Conservation (phyloP, 2,113 vertebrate species). For the Hippopotamus amphibius region DNA sequence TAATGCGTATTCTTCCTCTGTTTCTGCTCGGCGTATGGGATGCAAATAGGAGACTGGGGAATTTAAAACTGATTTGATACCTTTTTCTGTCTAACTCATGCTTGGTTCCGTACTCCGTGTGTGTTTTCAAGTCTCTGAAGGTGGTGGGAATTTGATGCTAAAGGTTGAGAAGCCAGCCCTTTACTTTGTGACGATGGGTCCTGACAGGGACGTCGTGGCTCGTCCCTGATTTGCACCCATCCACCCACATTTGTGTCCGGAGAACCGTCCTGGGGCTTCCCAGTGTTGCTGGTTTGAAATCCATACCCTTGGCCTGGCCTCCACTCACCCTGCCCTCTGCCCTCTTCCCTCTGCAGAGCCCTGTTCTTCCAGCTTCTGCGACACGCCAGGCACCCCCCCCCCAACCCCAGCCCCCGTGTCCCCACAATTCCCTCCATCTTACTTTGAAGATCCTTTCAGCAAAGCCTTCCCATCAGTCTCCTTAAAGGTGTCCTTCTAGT, state of each 20-base stretch:
- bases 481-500: background rate
- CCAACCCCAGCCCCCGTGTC: rapidly evolving
- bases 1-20: rapidly evolving
- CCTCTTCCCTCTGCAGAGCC: rapidly evolving
- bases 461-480: background rate
- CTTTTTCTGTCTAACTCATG: background rate
- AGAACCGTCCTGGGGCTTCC: rapidly evolving
- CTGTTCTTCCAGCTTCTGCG: background rate
- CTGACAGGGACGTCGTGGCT: rapidly evolving
- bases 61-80: background rate
- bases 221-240: rapidly evolving
- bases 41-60: background rate
- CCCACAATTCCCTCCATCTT: background rate
- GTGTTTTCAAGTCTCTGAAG: background rate
- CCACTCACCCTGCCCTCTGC: background rate
- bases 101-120: background rate
- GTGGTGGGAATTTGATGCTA: background rate
- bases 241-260: rapidly evolving
- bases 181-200: rapidly evolving
- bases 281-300: rapidly evolving
- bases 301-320: background rate
- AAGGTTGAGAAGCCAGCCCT: background rate
- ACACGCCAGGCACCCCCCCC: too few species aligned
- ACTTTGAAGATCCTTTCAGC: background rate
- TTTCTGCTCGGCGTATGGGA: background rate